These are phyloP conservation scores for Chlamydotis undulata DNA, from an alignment of 2,113 vertebrate genomes.

Conservation along the genomic window DNA sequence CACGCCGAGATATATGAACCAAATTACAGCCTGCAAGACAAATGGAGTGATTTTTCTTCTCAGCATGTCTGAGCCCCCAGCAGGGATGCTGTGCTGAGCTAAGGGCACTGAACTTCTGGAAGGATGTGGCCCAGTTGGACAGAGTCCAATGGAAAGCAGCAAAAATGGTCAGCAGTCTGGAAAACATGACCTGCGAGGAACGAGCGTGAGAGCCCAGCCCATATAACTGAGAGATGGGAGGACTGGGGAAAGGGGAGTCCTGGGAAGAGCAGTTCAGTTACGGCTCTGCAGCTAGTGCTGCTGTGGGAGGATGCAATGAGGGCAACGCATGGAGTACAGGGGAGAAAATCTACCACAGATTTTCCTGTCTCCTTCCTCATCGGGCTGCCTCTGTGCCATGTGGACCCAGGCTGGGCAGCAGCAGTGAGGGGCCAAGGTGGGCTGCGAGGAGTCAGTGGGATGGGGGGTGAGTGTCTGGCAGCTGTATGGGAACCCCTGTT, in stretches of 20 bases:
- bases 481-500: background rate
- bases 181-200: background rate
- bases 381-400: background rate
- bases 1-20: background rate
- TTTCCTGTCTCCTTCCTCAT: background rate
- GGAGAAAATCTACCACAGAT: background rate
- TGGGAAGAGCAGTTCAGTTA: background rate
- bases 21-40: background rate
- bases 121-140: background rate
- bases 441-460: fast-evolving
- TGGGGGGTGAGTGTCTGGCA: background rate
- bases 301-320: background rate
- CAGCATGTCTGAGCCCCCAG: background rate
- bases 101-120: background rate
- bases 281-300: background rate
- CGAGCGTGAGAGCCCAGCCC: fast-evolving
- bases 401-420: background rate
- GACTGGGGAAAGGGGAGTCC: background rate
- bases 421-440: background rate
- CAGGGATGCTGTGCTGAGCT: background rate
- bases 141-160: background rate
- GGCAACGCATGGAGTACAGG: fast-evolving
- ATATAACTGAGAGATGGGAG: fast-evolving
- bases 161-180: background rate
- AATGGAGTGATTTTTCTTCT: background rate